Base-by-base conservation (phyloP, 2,797 vertebrate species). In the Sebastes melanostomus region DNA sequence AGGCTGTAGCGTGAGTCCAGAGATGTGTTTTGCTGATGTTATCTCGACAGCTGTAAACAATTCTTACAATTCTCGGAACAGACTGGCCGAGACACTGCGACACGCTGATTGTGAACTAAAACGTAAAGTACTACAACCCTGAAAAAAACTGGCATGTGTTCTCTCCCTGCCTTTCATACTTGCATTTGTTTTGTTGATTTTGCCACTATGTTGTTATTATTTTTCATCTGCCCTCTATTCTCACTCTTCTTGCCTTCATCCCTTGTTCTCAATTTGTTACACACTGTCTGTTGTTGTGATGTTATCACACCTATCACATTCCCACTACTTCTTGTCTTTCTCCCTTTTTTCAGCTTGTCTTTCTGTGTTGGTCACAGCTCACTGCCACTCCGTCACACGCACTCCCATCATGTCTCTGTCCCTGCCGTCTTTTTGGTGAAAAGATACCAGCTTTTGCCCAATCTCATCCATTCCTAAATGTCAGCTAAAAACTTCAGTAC, bases 21-120 rank as follows among this genome's bases (percentile, higher is more conserved):
- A 81, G 69, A 78, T 85, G 82, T 95, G 94, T 95, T 95, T 94
- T 93, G 54, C 81, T 80, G 93, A 94, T 95, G 86, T 78, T 94
- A 95, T 94, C 93, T 72, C 50, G 34, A 80, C 66, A 46, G 74
- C 81, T 85, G 88, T 93, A 95, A 94, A 95, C 93, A 95, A 90
- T 75, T 86, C 81, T 80, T 86, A 74, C 36, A 38, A 38, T 38
- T 38, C 83, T 87, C 81, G 77, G 84, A 85, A 79, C 89, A 84
- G 79, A 84, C 81, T 65, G 83, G 75, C 75, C 25, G 32, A 81
- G 79, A 80, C 88, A 74, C 66, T 50, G 75, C 68, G 32, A 87
- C 77, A 82, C 4, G 50, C 52, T 73, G 86, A 86, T 84, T 69
- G 24, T 80, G 62, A 75, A 81, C 78, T 84, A 62, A 81, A 88